Evolutionary conservation across 2,797 vertebrate genomes (phyloP).

Genomic region (Cephalopachus bancanus): DNA sequence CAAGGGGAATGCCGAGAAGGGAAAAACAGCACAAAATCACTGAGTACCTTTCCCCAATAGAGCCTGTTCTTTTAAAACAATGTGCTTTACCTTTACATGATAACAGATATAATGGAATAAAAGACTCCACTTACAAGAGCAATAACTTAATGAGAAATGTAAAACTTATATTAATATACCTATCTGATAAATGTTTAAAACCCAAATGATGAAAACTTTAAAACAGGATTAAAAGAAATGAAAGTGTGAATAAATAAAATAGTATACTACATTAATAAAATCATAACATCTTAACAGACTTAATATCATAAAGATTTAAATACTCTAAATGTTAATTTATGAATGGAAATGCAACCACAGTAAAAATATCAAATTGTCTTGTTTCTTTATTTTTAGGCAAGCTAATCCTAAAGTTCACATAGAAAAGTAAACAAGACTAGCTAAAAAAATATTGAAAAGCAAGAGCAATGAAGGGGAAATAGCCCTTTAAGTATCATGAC

Average conservation of each 20-base stretch:
- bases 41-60: background rate
- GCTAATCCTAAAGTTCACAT: slow-evolving; percentile 2
- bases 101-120: background rate
- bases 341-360: background rate
- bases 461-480: background rate
- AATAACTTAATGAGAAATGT: background rate
- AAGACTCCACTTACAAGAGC: background rate
- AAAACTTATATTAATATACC: background rate
- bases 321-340: background rate
- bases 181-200: background rate
- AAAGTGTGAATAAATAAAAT: slow-evolving; percentile 31
- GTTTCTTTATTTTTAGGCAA: background rate
- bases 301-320: slow-evolving; percentile 23
- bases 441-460: slow-evolving; percentile 1
- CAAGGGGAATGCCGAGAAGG: too few relatives aligned
- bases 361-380: background rate
- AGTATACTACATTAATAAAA: background rate
- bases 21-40: background rate
- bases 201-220: background rate
- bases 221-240: background rate
- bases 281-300: background rate
- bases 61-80: background rate
- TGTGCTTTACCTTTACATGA: background rate
- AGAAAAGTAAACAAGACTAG: background rate
- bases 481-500: background rate